These are phyloP conservation scores for Holacanthus passer DNA, from an alignment of 2,113 vertebrate genomes.

Conservation along the genomic window DNA sequence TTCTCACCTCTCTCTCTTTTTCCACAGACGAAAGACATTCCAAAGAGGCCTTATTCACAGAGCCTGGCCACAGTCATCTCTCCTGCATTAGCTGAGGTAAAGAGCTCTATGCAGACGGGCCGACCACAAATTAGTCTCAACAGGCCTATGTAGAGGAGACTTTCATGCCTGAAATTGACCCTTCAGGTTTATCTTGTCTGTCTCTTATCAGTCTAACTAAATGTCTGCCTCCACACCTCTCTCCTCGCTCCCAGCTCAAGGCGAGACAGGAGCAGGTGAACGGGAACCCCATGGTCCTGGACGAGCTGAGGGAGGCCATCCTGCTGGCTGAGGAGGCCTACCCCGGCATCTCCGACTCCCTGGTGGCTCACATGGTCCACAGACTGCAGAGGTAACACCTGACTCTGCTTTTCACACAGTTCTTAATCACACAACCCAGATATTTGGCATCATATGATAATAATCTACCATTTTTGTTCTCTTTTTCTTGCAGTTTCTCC, in stretches of 20 bases:
- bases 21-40: slow-evolving; percentile 88
- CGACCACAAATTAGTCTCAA: background rate
- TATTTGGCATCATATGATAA: background rate
- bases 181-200: too few species aligned
- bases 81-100: slow-evolving; percentile 95
- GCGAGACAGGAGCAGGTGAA: slow-evolving; percentile 90
- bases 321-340: slow-evolving; percentile 93
- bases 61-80: slow-evolving; percentile 94
- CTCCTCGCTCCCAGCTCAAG: slow-evolving; percentile 84
- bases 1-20: background rate
- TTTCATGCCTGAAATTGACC: background rate
- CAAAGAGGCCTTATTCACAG: slow-evolving; percentile 94
- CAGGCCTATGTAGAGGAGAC: background rate
- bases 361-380: slow-evolving; percentile 94
- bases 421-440: too few species aligned
- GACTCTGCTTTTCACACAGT: background rate
- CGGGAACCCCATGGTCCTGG: slow-evolving; percentile 92
- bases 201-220: background rate
- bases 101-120: slow-evolving; percentile 15
- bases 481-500: slow-evolving; percentile 87
- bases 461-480: background rate
- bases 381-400: slow-evolving; percentile 91
- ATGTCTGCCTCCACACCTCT: background rate
- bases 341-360: slow-evolving; percentile 93
- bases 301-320: slow-evolving; percentile 93